phyloP scores from a whole-genome alignment of 1,140 invertebrate genomes.

The Ectropis grisescens region DNA sequence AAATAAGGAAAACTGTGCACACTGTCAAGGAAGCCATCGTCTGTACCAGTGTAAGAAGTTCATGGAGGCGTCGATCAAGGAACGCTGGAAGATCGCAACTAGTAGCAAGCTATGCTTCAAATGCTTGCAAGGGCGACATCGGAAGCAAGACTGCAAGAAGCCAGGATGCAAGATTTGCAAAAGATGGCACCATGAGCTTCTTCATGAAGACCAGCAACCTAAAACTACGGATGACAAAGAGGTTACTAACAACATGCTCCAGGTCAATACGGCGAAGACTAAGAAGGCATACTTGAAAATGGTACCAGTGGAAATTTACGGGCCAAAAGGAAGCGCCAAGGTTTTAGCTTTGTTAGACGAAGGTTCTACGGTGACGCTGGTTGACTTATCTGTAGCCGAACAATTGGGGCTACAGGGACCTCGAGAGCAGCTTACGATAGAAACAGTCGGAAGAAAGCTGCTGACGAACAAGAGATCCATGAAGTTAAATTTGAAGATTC shows the following conservation, averaged over 20 bases:
- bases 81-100: not conserved
- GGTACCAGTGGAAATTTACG: conserved; percentile 2
- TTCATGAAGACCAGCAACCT: not conserved
- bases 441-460: conserved; percentile 3
- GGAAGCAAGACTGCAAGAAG: conserved; percentile 1
- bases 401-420: conserved; percentile 5
- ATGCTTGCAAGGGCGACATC: not conserved
- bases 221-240: not conserved
- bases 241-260: not conserved
- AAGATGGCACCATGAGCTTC: not conserved
- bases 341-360: conserved; percentile 12
- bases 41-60: not conserved
- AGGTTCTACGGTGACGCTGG: conserved; percentile 9
- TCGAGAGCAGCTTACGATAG: conserved; percentile 1
- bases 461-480: not conserved
- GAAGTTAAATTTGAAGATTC: not conserved
- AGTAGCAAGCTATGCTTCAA: not conserved
- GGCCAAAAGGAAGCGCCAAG: conserved; percentile 1
- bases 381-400: conserved; percentile 5
- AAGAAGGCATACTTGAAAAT: conserved; percentile 15
- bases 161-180: not conserved
- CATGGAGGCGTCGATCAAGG: not conserved
- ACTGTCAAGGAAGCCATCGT: not conserved
- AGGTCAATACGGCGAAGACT: not conserved
- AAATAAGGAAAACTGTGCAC: not conserved